phyloP scores from a whole-genome alignment of 2,113 vertebrate genomes.

The Gallinago media region DNA sequence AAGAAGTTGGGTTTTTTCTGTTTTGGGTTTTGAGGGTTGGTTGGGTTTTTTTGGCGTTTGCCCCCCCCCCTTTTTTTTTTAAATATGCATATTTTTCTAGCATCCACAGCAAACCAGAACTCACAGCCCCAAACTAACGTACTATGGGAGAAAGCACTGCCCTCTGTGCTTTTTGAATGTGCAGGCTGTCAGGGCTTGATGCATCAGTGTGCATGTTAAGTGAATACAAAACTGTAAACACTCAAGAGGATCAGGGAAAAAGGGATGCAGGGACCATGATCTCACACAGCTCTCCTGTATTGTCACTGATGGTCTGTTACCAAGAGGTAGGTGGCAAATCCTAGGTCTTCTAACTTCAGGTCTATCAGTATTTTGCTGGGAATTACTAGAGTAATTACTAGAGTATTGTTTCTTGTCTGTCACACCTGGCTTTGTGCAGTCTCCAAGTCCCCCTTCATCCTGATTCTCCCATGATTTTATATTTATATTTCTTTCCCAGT shows the following conservation, averaged over 20 bases:
- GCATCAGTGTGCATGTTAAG: neutral
- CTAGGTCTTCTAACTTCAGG: neutral
- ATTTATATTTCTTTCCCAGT: too few relatives aligned
- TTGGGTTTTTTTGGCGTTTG: neutral
- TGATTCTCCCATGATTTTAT: too few relatives aligned
- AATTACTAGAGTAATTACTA: neutral
- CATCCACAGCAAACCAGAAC: neutral
- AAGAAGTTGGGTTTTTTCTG: neutral
- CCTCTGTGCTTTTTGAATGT: neutral
- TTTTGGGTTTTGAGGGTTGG: fast-evolving
- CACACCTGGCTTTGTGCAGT: too few relatives aligned
- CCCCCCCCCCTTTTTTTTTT: neutral
- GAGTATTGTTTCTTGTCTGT: too few relatives aligned
- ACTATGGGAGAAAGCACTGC: neutral
- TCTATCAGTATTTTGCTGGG: neutral
- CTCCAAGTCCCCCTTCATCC: too few relatives aligned
- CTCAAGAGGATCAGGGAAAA: neutral
- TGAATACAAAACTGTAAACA: neutral
- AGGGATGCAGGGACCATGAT: neutral
- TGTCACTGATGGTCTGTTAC: neutral
- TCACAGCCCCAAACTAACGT: neutral
- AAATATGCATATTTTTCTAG: neutral
- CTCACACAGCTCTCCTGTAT: neutral
- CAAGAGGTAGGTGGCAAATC: neutral
- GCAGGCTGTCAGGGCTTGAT: neutral